Evolutionary conservation across 2,888 invertebrate genomes (phyloP).

Genomic region (Oxyscelio sp.): DNA sequence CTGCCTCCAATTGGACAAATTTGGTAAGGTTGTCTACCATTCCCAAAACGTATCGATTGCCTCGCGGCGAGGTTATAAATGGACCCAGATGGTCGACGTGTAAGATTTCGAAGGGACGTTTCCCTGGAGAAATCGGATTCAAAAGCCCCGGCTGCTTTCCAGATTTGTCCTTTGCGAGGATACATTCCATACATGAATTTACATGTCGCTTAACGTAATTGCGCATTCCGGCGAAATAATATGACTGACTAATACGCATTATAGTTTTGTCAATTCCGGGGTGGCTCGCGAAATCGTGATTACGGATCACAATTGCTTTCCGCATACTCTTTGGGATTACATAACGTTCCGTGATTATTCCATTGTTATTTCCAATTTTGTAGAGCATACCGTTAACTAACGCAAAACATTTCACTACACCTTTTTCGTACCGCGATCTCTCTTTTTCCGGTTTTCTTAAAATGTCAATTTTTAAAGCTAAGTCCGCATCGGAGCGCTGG

Average conservation of each 20-base stretch:
- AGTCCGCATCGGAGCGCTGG: neutral
- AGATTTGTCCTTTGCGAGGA: neutral
- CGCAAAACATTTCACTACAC: neutral
- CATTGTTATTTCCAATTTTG: neutral
- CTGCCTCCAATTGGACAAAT: neutral
- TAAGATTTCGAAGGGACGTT: neutral
- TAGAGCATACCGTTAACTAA: neutral
- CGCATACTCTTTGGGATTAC: constrained; percentile 10
- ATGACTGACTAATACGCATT: neutral
- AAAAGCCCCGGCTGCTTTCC: neutral
- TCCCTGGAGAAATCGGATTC: neutral
- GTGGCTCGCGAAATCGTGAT: neutral
- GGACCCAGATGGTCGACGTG: neutral
- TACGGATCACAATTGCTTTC: neutral
- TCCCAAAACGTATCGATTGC: neutral
- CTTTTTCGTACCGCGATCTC: neutral
- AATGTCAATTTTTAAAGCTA: neutral
- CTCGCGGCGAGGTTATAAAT: neutral
- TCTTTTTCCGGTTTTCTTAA: neutral
- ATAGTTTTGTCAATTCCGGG: neutral
- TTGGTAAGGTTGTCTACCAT: neutral
- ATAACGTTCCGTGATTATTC: neutral
- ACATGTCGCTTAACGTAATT: neutral
- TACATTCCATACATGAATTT: neutral
- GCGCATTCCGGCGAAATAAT: constrained; percentile 9